Base-by-base conservation (phyloP, 2,113 vertebrate genomes). In the Carlito syrichta region DNA sequence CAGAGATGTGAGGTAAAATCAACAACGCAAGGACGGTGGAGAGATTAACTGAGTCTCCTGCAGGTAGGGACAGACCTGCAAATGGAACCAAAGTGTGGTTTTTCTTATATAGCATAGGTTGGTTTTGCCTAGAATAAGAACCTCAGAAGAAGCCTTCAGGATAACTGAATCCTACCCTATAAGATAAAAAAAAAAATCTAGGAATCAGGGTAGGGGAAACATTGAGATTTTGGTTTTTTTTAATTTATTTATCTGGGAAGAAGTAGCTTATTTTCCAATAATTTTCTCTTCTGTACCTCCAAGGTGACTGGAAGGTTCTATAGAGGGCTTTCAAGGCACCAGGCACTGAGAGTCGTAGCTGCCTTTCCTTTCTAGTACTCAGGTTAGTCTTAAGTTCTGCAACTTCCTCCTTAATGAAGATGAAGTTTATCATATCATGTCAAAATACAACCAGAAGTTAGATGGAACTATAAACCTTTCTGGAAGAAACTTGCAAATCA, bases 321-420 rank as follows among this genome's bases (percentile, higher is more conserved):
- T 82, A 68, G 79, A 97, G 91, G 71, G 71, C 96, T 78, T 98
- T 98, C 66, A 95, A 95, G 95, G 97, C 97, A 92, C 45, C 96
- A 35, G 92, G 86, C 96, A 69, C 68, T 84, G 93, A 68, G n/a
- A n/a, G n/a, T 9, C 81, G 88, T 9, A 95, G 83, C 30, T 95
- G 89, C 40, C 27, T 95, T 54, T 97, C 96, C 66, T 32, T 97
- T 40, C 40, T 96, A 68, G 96, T 98, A 32, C 89, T 97, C 73
- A 86, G 83, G 13, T 96, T 94, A 45, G 93, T 98, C 69, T 38
- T 45, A 14, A 27, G 7, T 6, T 74, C 19, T 81, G n/a, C 40
- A 32, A 2, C 45, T 56, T 52, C 71, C 48, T 63, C 54, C 56
- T 68, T 54, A 45, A 63, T 58, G 56, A 74, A 35, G 56, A 63